Base-by-base conservation (phyloP, 2,888 invertebrate genomes). In the Baronia brevicornis region DNA sequence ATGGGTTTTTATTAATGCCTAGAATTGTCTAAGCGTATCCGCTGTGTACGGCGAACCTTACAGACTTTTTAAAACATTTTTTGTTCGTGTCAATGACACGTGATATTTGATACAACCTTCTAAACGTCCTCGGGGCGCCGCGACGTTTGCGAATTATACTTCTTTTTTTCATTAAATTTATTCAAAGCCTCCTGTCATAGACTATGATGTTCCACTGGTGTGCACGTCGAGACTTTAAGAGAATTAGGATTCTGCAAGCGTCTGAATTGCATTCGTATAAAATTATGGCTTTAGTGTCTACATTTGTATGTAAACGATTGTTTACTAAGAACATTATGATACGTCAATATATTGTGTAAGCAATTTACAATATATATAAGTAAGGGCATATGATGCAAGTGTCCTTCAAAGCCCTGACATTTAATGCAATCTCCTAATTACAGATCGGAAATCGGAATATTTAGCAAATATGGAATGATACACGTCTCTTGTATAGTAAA, bases 41-140 rank as follows among this genome's bases (percentile, higher is more conserved):
- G n/a, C n/a, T n/a, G n/a, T n/a, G n/a, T n/a, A n/a, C n/a, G n/a
- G n/a, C n/a, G n/a, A n/a, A n/a, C n/a, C n/a, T n/a, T n/a, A n/a
- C n/a, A n/a, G n/a, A n/a, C n/a, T n/a, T n/a, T n/a, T n/a, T n/a
- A 34, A 24, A 14, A 8, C n/a, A 26, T 18, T 19, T 38, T 36
- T 19, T 38, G 32, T 28, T 29, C 28, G 38, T 38, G 48, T 46
- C 46, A 46, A 39, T 36, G 46, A 46, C 46, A 39, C 30, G 34
- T 40, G 43, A 46, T 38, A 44, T 48, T 43, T 41, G 12, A 14
- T 24, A 17, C 31, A 28, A 36, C 36, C 36, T 36, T 36, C 31
- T 18, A 3, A 24, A 31, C 24, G 36, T 36, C 31, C 36, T 36
- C 12, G 18, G 22, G 6, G 19, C 23, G 23, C 22, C 21, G n/a